Base-by-base conservation (phyloP, 2,888 invertebrate species). In the Metalampra italica region DNA sequence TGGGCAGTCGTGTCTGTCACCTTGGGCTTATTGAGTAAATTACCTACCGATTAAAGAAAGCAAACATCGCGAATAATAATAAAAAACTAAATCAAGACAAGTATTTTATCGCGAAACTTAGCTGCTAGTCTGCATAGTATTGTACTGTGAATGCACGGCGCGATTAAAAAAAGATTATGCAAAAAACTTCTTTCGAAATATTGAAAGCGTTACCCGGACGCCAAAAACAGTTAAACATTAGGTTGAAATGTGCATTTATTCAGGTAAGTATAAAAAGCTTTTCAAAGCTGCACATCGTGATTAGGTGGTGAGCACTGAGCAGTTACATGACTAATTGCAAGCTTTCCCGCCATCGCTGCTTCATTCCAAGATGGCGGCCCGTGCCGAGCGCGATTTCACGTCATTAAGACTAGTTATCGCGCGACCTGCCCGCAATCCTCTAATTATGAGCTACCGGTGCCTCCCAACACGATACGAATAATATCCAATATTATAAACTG, bases 331-430 rank as follows among this genome's bases (percentile, higher is more conserved):
- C 60, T 82, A 82, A 82, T 82, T 75, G 74, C 74, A 70, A 77
- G 73, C 75, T 82, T 82, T 80, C 79, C 75, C 76, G 76, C 72
- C 75, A 71, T 68, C 49, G 59, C 64, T 60, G 63, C 64, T 36
- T 36, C 71, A 42, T 71, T 73, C 61, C 77, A 84, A 82, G 67
- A 84, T 84, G 82, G 82, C 82, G 73, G 68, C 62, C 43, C 8
- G 46, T 54, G 59, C 50, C 47, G 61, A 62, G 66, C 66, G 68
- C 71, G 78, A 79, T 81, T 82, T 82, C 79, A 72, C 72, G 75
- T 85, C 75, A 86, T 86, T 84, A 84, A 73, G 79, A 77, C 80
- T 83, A 83, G 83, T 83, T 84, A 86, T 82, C 81, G 75, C 76
- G 71, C 80, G 78, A 78, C 77, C 78, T 71, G 69, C 68, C 71